phyloP scores from a whole-genome alignment of 92 coral and sea anemone species.

The Muricea muricata region DNA sequence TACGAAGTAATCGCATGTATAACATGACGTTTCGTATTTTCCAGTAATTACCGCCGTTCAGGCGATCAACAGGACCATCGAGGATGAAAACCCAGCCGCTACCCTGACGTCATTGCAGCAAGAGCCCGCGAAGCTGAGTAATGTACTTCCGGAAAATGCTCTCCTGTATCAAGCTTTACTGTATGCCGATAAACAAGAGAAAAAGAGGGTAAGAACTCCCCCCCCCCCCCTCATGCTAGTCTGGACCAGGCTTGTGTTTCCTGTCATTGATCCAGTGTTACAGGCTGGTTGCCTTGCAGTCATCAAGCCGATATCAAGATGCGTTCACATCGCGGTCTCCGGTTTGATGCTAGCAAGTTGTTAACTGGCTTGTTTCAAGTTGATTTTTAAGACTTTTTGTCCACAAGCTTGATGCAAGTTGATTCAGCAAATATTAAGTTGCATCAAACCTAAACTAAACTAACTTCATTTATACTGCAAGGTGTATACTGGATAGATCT shows the following conservation, averaged over 20 bases:
- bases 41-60: slow-evolving; percentile 91
- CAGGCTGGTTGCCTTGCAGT: too few species aligned
- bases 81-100: slow-evolving; percentile 70
- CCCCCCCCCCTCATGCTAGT: background rate
- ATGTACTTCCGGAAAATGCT: slow-evolving; percentile 74
- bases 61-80: slow-evolving; percentile 87
- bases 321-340: too few species aligned
- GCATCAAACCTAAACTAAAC: background rate
- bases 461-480: background rate
- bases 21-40: background rate
- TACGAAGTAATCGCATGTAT: too few species aligned
- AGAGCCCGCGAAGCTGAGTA: slow-evolving; percentile 85
- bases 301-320: too few species aligned
- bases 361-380: too few species aligned
- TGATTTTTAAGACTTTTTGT: too few species aligned
- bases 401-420: too few species aligned
- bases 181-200: slow-evolving; percentile 71
- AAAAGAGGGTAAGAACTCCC: slow-evolving; percentile 77
- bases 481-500: background rate
- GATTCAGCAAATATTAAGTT: too few species aligned
- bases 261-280: too few species aligned
- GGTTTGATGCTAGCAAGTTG: too few species aligned
- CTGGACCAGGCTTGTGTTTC: background rate
- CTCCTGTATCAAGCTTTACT: slow-evolving; percentile 87
- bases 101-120: slow-evolving; percentile 79